phyloP scores from a whole-genome alignment of 1,140 invertebrate species.

The Caerostris darwini region DNA sequence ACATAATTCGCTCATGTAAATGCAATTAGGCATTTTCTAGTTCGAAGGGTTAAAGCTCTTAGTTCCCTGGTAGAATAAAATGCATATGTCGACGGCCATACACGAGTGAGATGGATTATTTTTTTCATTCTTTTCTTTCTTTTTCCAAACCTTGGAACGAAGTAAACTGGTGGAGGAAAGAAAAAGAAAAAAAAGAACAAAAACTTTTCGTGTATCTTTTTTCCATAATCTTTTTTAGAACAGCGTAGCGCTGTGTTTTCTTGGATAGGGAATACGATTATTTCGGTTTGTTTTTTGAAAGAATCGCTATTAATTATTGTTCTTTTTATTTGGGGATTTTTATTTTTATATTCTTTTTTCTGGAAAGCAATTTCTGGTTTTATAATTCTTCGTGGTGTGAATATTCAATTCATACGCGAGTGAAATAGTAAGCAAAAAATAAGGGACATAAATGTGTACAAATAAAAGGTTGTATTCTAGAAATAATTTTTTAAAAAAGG shows the following conservation, averaged over 20 bases:
- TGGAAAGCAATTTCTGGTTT: background rate
- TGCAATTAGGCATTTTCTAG: slow-evolving; percentile 71
- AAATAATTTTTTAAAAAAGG: too few species aligned
- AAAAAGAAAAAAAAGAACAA: background rate
- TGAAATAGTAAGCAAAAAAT: background rate
- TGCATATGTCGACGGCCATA: slow-evolving; percentile 17
- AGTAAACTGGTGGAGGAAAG: background rate
- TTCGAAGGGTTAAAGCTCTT: slow-evolving; percentile 35
- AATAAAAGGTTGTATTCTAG: too few species aligned
- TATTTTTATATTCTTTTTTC: background rate
- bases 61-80: slow-evolving; percentile 17
- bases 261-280: slow-evolving; percentile 18
- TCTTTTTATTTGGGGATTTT: background rate
- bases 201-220: background rate
- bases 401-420: background rate
- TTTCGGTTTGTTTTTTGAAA: background rate
- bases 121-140: background rate
- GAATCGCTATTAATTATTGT: slow-evolving; percentile 1
- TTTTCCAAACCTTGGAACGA: background rate
- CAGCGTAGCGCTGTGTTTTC: background rate
- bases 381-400: background rate
- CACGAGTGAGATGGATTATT: background rate
- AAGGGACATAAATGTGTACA: too few species aligned
- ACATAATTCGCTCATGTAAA: slow-evolving; percentile 75
- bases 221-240: slow-evolving; percentile 19